Conservation (phyloP, 2,113 vertebrate species). For the Ibidorhyncha struthersii region DNA sequence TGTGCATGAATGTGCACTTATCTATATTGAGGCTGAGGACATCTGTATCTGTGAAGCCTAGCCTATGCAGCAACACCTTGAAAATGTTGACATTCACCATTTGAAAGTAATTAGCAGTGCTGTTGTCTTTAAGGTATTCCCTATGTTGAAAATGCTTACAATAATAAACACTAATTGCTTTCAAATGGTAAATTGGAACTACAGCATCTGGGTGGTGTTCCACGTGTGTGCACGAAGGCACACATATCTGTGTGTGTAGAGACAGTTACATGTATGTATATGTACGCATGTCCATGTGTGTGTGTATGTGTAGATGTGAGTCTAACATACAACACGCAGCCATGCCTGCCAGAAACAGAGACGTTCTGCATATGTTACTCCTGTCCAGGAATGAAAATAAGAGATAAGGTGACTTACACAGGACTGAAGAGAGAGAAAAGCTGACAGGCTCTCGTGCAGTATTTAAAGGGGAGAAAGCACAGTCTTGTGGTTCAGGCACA, state of each 20-base stretch:
- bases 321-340: not conserved
- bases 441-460: not conserved
- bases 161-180: constrained; percentile 60
- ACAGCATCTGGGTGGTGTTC: not conserved
- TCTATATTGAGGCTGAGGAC: not conserved
- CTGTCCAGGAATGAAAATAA: not conserved
- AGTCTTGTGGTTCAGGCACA: constrained; percentile 48
- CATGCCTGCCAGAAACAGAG: not conserved
- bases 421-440: not conserved
- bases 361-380: not conserved
- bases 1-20: not conserved
- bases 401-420: not conserved
- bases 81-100: constrained; percentile 46
- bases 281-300: not conserved
- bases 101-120: constrained; percentile 53
- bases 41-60: not conserved
- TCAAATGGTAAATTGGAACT: constrained; percentile 38
- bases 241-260: not conserved
- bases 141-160: constrained; percentile 29
- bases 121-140: constrained; percentile 37
- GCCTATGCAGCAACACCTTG: not conserved
- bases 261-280: not conserved
- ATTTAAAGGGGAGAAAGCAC: constrained; percentile 46
- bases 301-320: not conserved
- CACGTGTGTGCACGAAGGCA: not conserved